phyloP scores from a whole-genome alignment of 2,888 invertebrate genomes.

The Psylliodes chrysocephalus region DNA sequence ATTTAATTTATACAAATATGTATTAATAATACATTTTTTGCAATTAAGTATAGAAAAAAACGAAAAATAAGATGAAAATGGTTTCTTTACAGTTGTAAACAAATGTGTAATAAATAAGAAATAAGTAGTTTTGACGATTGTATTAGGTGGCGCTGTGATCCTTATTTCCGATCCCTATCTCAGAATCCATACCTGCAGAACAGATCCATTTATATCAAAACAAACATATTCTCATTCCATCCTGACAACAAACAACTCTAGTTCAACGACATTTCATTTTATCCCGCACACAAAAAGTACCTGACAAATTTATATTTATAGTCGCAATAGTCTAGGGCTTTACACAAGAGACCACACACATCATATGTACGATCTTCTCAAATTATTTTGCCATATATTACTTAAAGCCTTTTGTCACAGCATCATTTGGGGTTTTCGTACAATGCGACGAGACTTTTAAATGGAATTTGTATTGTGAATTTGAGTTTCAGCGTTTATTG shows the following conservation, averaged over 20 bases:
- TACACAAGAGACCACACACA: constrained; percentile 45
- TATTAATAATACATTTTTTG: too few species aligned
- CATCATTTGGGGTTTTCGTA: constrained; percentile 25
- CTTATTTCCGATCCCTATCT: too few species aligned
- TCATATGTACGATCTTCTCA: constrained; percentile 45
- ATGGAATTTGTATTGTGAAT: constrained; percentile 31
- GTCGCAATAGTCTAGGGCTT: constrained; percentile 1
- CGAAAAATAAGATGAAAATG: too few species aligned
- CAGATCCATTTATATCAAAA: not conserved
- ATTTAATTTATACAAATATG: too few species aligned
- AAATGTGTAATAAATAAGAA: too few species aligned
- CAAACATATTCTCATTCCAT: not conserved
- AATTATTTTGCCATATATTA: constrained; percentile 52
- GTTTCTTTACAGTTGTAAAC: too few species aligned
- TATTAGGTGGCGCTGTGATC: too few species aligned
- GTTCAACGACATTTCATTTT: constrained; percentile 12
- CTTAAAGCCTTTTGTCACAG: constrained; percentile 33
- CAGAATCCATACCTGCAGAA: not conserved
- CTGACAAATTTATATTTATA: constrained; percentile 36
- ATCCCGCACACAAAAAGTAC: constrained; percentile 3
- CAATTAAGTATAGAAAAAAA: too few species aligned
- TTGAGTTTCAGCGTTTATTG: constrained; percentile 4
- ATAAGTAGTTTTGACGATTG: too few species aligned
- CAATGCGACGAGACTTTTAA: constrained; percentile 29
- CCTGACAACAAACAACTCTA: constrained; percentile 1